Base-by-base conservation (phyloP, 2,113 vertebrate genomes). In the Embiotoca jacksoni region DNA sequence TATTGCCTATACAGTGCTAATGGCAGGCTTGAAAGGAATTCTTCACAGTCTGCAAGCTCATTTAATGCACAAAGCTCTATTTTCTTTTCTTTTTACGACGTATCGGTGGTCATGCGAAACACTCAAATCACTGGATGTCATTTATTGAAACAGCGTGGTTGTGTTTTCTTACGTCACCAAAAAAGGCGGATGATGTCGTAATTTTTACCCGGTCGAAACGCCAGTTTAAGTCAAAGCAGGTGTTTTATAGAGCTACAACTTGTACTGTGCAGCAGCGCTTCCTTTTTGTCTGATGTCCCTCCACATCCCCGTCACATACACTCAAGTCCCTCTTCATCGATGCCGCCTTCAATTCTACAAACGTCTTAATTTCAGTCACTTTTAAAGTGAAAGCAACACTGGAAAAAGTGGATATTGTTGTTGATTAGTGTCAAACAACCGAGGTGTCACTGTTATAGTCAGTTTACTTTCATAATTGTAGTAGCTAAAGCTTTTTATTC, bases 1-100 rank as follows among this genome's bases (percentile, higher is more conserved):
- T 87, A 30, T 85, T 84, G 75, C 4, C 72, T 70, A 73, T 82
- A 87, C 80, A 83, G 15, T 30, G 52, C 65, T 33, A 71, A 76
- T 37, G 44, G 44, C 3, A 41, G 62, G 16, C 3, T 68, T 52
- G 31, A 74, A 60, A 59, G 80, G 1, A 67, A 54, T 67, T 23
- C 30, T 6, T 15, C 7, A n/a, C 54, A 5, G 30, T 58, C 23
- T 33, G 5, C 7, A 16, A 5, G 36, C 61, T 49, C 2, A 2
- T 15, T 23, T 57, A 30, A 16, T 46, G 13, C 30, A 60, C 7
- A 0, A 16, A 36, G 11, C 6, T 59, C 6, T 56, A 6, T 82
- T 84, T 55, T 15, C 16, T 15, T 61, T 15, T 57, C 16, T 58
- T 56, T 3, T 4, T 33, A 7, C 10, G 23, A 37, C 5, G 2